These are phyloP conservation scores for Agonopterix subpropinquella DNA, from an alignment of 2,888 invertebrate species.

Conservation along the genomic window DNA sequence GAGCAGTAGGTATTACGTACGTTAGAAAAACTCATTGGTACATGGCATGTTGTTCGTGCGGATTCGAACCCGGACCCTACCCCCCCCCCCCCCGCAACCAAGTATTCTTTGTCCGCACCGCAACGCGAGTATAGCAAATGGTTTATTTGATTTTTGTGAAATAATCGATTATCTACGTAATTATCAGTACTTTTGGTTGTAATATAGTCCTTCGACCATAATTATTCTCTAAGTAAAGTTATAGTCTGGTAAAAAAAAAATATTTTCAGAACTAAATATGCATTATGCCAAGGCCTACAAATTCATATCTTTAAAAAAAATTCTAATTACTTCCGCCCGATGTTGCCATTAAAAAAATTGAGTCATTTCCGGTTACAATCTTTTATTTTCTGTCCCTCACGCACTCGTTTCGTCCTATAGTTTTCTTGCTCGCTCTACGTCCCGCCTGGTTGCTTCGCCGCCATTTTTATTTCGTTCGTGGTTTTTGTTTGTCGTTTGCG, in stretches of 20 bases:
- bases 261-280: neutral
- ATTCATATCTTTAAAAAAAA: neutral
- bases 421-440: neutral
- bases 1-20: too few species aligned
- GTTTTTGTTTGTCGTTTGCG: conserved; percentile 7
- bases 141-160: too few species aligned
- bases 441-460: neutral
- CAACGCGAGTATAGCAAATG: too few species aligned
- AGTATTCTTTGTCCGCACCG: too few species aligned
- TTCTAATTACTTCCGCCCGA: neutral
- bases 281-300: neutral
- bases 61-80: too few species aligned
- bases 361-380: conserved; percentile 1
- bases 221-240: too few species aligned
- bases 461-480: conserved; percentile 3
- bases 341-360: neutral
- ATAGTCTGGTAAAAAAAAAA: neutral
- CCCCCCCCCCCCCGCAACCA: too few species aligned
- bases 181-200: too few species aligned
- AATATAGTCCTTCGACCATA: too few species aligned
- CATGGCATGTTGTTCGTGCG: too few species aligned
- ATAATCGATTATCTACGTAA: too few species aligned
- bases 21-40: too few species aligned
- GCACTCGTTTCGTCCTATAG: neutral
- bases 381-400: neutral